These are phyloP conservation scores for Taxidea taxus DNA, from an alignment of 2,113 vertebrate genomes.

Conservation along the genomic window DNA sequence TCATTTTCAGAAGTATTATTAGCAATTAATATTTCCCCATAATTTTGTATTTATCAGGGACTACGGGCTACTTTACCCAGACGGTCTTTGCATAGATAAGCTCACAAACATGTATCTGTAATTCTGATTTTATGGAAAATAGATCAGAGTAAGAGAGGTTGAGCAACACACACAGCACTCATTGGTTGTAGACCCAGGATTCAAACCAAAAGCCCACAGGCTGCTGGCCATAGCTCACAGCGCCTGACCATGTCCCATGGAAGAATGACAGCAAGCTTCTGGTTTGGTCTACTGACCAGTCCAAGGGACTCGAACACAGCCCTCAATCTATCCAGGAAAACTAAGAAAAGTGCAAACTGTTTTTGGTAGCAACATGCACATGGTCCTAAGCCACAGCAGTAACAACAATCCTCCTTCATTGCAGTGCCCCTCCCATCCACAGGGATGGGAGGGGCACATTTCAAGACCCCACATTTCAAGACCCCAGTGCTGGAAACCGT, in stretches of 20 bases:
- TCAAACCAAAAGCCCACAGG: not conserved
- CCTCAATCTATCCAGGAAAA: not conserved
- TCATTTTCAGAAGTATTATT: conserved; percentile 16
- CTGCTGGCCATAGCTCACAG: accelerated
- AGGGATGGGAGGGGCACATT: too few species aligned
- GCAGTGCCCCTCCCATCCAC: not conserved
- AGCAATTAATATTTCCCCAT: not conserved
- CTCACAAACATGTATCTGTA: not conserved
- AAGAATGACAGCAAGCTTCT: not conserved
- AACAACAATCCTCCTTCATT: not conserved
- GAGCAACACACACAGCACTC: not conserved
- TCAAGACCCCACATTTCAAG: not conserved
- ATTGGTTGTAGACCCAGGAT: not conserved
- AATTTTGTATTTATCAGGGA: not conserved
- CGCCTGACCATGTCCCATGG: not conserved
- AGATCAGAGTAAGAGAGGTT: not conserved
- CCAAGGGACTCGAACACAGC: not conserved
- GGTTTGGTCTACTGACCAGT: not conserved
- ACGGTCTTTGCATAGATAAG: not conserved
- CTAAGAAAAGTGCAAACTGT: not conserved
- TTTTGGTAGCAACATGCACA: not conserved
- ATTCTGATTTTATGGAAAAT: not conserved
- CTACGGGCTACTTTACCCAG: not conserved
- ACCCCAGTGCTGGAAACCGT: not conserved
- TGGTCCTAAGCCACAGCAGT: not conserved